Conservation (phyloP, 1,140 invertebrate genomes). For the Melanaphis sacchari region DNA sequence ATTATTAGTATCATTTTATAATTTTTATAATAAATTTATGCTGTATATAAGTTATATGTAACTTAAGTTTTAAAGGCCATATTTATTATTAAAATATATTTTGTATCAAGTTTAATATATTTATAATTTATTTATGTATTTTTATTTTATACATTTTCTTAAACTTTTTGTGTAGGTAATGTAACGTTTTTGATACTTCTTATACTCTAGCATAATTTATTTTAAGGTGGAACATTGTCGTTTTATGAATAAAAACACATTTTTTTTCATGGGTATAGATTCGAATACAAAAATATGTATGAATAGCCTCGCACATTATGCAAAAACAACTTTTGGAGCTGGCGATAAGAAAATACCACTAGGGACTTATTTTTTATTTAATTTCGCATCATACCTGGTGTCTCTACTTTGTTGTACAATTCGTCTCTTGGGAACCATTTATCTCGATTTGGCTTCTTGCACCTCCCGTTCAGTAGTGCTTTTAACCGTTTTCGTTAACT, state of each 20-base stretch:
- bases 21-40: not conserved
- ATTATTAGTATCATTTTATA: not conserved
- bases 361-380: constrained; percentile 55
- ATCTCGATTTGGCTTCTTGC: constrained; percentile 54
- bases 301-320: not conserved
- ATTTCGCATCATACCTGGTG: constrained; percentile 50
- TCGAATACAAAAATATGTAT: constrained; percentile 36
- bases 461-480: constrained; percentile 6
- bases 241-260: constrained; percentile 22
- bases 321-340: constrained; percentile 19
- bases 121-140: not conserved
- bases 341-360: constrained; percentile 15
- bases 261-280: not conserved
- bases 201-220: not conserved
- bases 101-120: not conserved
- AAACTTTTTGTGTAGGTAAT: not conserved
- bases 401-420: constrained; percentile 33
- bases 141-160: not conserved
- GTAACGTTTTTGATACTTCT: not conserved
- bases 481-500: constrained; percentile 41
- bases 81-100: not conserved
- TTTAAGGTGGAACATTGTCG: not conserved
- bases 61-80: not conserved
- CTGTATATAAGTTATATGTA: too few species aligned
- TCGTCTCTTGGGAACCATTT: constrained; percentile 50